These are phyloP conservation scores for Pogonomyrmex californicus DNA, from an alignment of 1,140 invertebrate species.

Conservation along the genomic window DNA sequence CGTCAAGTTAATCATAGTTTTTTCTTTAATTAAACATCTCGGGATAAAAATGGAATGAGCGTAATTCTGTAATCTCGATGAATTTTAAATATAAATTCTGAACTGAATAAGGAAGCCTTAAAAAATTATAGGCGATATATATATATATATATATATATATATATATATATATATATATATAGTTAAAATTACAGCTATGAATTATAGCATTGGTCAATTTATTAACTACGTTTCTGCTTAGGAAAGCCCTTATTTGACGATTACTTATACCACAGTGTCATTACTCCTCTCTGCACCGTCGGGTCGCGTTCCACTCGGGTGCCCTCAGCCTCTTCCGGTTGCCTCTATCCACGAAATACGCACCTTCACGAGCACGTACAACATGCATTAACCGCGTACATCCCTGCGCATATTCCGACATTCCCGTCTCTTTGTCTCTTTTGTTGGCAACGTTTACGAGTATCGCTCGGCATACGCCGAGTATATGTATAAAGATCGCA, in stretches of 20 bases:
- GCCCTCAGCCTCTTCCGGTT: conserved; percentile 63
- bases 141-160: background rate
- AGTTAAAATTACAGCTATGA: background rate
- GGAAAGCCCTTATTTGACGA: conserved; percentile 58
- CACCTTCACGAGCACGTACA: conserved; percentile 56
- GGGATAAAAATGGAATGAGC: background rate
- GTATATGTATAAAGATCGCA: background rate
- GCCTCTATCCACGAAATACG: conserved; percentile 66
- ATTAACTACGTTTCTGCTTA: conserved; percentile 48
- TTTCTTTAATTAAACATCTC: background rate
- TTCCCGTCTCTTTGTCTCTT: conserved; percentile 49
- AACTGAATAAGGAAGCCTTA: background rate
- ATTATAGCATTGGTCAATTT: conserved; percentile 21
- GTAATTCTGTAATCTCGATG: background rate
- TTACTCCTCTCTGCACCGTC: conserved; percentile 64
- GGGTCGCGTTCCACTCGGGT: conserved; percentile 58
- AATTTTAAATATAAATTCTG: background rate
- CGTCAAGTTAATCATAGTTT: conserved; percentile 1
- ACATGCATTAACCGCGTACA: conserved; percentile 57
- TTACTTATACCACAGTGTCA: conserved; percentile 60
- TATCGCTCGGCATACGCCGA: background rate
- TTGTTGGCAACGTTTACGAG: conserved; percentile 42
- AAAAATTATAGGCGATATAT: background rate
- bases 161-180: background rate
- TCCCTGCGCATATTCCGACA: conserved; percentile 45